Base-by-base conservation (phyloP, 2,888 invertebrate species). In the Osmoderma eremita region DNA sequence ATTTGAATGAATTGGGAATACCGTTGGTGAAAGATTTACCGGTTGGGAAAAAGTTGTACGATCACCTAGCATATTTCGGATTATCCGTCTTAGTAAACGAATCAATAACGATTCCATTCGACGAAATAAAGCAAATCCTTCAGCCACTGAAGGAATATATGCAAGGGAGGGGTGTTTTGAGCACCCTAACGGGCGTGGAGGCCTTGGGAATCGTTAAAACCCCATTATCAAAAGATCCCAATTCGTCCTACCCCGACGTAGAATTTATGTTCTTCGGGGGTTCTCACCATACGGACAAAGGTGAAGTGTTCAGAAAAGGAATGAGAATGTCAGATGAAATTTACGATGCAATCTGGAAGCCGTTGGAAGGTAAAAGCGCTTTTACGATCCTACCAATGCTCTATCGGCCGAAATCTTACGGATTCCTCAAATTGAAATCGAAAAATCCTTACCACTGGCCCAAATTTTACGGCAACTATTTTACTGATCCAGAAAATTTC, bases 41-140 rank as follows among this genome's bases (percentile, higher is more conserved):
- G 0, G 90, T 92, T 0, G 92, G 92, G 0, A 80, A 85, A 73
- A 87, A 85, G 13, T 76, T 90, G 53, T 88, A 88, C 74, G 90
- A 90, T 75, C 88, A 88, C 71, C 82, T 87, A 50, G 83, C 84
- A 65, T 88, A 86, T 72, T 81, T 84, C 2, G 86, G 85, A 17
- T 70, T 85, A 12, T 67, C 70, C 6, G 80, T 78, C 53, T 65
- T 67, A 1, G 73, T 86, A 0, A 85, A 88, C 69, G 77, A 83
- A 20, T 81, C 84, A 0, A 81, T 81, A 12, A 68, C 71, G 3
- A 30, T 72, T 0, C 42, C 67, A 6, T 66, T 72, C 20, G 36
- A 22, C 3, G 79, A 67, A 65, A 81, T 68, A 80, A 24, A 6
- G 6, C 41, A 56, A 4, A 22, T 1, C 12, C n/a, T 42, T 1